Percentiles rank a stretch among this genome's conserved stretches.
Conservation (phyloP, 2,888 invertebrate species). For the Actias luna region DNA sequence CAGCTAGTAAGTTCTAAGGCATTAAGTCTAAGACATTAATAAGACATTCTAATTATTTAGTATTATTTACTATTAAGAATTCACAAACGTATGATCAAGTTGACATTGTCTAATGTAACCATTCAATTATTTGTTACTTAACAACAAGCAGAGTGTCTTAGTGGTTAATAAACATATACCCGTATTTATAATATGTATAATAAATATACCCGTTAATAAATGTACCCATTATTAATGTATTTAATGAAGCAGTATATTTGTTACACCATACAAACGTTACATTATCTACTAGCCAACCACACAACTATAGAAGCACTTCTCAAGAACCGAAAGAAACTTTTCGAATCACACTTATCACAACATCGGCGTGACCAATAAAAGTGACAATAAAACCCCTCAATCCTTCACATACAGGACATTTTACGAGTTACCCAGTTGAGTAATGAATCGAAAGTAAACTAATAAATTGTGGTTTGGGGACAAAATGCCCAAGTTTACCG, state of each 20-base stretch:
- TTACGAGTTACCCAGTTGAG: constrained; percentile 43
- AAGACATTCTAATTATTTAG: no score
- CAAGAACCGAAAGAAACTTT: constrained; percentile 15
- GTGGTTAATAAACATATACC: no score
- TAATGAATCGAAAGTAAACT: constrained; percentile 59
- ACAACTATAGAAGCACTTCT: constrained; percentile 5
- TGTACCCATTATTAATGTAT: no score
- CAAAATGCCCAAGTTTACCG: constrained; percentile 45
- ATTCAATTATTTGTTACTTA: no score
- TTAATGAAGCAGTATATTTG: background rate
- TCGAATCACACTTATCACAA: constrained; percentile 26
- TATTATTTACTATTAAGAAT: no score
- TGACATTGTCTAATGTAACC: no score
- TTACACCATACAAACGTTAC: background rate
- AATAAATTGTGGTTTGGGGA: constrained; percentile 57
- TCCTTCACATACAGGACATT: constrained; percentile 43
- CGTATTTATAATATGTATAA: no score
- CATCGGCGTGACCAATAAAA: constrained; percentile 36
- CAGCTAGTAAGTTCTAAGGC: no score
- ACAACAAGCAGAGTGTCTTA: no score
- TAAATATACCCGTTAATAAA: no score
- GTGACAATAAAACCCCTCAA: constrained; percentile 50
- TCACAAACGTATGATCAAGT: no score
- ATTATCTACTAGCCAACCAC: background rate
- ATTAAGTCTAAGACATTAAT: no score